Percentiles rank a stretch among this genome's conserved stretches.
These are phyloP conservation scores for Choloepus didactylus DNA, from an alignment of 2,797 vertebrate genomes.

Conservation along the genomic window DNA sequence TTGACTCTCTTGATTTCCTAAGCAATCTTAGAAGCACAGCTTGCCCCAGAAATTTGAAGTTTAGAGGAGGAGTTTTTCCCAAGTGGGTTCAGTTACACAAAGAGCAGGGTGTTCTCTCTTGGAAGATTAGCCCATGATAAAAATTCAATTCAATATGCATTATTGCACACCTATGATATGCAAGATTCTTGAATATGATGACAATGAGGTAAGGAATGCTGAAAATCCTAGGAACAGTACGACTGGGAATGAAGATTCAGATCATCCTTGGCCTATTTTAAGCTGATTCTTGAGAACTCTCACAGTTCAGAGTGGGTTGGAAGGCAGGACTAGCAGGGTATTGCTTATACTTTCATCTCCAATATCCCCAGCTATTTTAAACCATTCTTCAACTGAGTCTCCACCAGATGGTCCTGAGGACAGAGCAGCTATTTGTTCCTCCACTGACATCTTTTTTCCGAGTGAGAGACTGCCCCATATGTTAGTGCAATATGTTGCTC, in stretches of 20 bases:
- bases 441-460: conserved; percentile 81
- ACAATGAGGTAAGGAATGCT: background rate
- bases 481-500: conserved; percentile 77
- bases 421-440: conserved; percentile 73
- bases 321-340: background rate
- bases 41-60: conserved; percentile 17
- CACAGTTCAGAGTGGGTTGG: background rate
- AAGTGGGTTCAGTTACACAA: background rate
- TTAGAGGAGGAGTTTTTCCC: conserved; percentile 16
- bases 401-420: conserved; percentile 73
- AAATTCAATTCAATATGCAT: background rate
- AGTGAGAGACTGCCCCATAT: conserved; percentile 80
- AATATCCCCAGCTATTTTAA: conserved; percentile 59
- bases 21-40: conserved; percentile 25
- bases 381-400: conserved; percentile 54
- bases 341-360: conserved; percentile 41
- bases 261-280: conserved; percentile 3
- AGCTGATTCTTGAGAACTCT: conserved; percentile 29
- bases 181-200: background rate
- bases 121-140: background rate
- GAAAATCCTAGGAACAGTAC: background rate
- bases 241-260: background rate
- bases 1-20: conserved; percentile 13
- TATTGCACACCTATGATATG: background rate
- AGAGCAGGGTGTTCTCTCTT: background rate